A percentile compares a stretch with the other conserved stretches of the same genome.
Conservation (phyloP, 2,797 vertebrate genomes). For the Remorina albescens region DNA sequence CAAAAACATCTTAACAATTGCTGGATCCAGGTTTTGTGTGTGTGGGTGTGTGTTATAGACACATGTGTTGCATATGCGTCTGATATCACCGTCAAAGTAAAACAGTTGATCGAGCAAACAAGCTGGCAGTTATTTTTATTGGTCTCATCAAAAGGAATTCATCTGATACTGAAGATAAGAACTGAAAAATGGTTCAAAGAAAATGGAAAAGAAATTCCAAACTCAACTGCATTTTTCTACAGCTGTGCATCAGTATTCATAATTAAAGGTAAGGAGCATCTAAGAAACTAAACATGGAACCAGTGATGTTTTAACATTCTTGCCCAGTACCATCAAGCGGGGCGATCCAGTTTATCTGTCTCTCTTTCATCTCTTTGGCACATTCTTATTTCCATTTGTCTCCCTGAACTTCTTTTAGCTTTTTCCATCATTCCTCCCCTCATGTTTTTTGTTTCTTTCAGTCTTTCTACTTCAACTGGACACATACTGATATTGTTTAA, state of each 20-base stretch:
- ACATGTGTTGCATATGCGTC: constrained; percentile 58
- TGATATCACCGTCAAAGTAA: constrained; percentile 28
- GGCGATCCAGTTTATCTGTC: constrained; percentile 34
- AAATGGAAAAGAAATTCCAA: constrained; percentile 38
- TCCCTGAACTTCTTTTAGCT: constrained; percentile 2
- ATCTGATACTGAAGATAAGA: constrained; percentile 48
- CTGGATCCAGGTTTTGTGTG: background rate
- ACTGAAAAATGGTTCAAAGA: constrained; percentile 20
- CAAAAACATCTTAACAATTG: background rate
- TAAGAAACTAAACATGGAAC: constrained; percentile 45
- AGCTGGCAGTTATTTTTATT: constrained; percentile 47
- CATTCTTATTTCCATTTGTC: constrained; percentile 12
- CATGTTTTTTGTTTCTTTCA: constrained; percentile 18
- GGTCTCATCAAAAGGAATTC: constrained; percentile 47
- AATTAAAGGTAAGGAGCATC: constrained; percentile 42
- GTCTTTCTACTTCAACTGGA: constrained; percentile 1
- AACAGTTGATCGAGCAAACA: constrained; percentile 41
- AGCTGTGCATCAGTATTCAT: constrained; percentile 30
- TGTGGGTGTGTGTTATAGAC: constrained; percentile 24
- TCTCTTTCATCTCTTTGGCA: constrained; percentile 31
- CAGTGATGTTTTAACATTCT: constrained; percentile 50
- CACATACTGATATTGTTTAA: background rate
- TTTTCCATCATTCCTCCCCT: constrained; percentile 4
- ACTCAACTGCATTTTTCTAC: constrained; percentile 31
- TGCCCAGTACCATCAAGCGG: constrained; percentile 24